Evolutionary conservation across 1,140 invertebrate genomes (phyloP).

Genomic region (Aporrectodea caliginosa): DNA sequence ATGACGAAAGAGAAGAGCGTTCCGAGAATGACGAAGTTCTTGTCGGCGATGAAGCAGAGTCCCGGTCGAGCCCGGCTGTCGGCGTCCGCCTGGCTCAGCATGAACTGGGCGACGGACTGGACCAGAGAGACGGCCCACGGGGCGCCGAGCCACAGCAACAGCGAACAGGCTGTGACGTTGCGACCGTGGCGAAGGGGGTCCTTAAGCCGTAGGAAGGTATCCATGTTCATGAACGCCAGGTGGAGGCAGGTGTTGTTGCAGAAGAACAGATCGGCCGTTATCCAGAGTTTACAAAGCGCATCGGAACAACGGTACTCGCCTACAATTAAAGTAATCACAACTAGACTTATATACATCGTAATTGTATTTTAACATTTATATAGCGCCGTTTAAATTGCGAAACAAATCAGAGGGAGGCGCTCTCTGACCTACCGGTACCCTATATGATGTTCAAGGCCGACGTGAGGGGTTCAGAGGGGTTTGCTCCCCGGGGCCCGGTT

Average conservation of each 20-base stretch:
- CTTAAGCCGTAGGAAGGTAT: conserved; percentile 23
- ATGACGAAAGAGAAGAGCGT: conserved; percentile 25
- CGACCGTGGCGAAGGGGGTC: conserved; percentile 12
- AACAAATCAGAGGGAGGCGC: too few relatives aligned
- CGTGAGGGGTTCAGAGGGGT: too few relatives aligned
- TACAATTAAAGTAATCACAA: too few relatives aligned
- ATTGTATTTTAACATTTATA: too few relatives aligned
- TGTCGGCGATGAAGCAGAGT: conserved; percentile 27
- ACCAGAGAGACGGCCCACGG: conserved; percentile 20
- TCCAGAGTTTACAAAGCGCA: conserved; percentile 19
- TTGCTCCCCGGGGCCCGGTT: too few relatives aligned
- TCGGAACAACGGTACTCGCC: conserved; percentile 15
- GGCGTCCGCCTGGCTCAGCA: conserved; percentile 20
- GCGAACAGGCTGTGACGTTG: conserved; percentile 3
- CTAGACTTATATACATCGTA: too few relatives aligned
- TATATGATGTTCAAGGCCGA: too few relatives aligned
- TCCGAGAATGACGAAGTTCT: conserved; percentile 23
- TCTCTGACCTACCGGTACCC: too few relatives aligned
- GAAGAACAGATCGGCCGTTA: conserved; percentile 19
- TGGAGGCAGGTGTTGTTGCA: conserved; percentile 27
- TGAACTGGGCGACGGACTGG: conserved; percentile 25
- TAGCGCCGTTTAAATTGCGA: too few relatives aligned
- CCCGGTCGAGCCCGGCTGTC: not conserved
- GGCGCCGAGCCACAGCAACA: conserved; percentile 23
- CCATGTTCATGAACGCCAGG: conserved; percentile 28